These are phyloP conservation scores for Atrichornis clamosus DNA, from an alignment of 2,113 vertebrate species.

Conservation along the genomic window DNA sequence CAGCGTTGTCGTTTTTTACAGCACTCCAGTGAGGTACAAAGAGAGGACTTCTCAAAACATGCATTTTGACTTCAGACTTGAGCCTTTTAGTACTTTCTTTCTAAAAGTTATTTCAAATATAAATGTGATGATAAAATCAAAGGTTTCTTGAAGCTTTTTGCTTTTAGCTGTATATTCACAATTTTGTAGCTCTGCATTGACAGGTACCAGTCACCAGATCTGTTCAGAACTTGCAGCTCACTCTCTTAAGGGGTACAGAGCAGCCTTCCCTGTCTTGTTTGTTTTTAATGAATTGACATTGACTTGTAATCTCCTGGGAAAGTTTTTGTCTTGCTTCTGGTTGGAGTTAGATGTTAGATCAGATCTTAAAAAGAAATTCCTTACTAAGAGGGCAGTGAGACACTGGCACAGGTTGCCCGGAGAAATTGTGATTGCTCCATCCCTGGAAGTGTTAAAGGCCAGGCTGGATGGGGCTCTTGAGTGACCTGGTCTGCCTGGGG, in stretches of 20 bases:
- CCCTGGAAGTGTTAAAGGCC: background rate
- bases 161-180: background rate
- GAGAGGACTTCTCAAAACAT: background rate
- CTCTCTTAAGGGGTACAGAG: background rate
- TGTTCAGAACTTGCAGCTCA: background rate
- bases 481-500: background rate
- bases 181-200: background rate
- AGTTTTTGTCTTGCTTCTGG: background rate
- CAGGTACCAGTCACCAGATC: background rate
- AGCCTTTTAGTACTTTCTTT: background rate
- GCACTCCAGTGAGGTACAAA: background rate
- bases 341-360: background rate
- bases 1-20: background rate
- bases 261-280: background rate
- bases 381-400: background rate
- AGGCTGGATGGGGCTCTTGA: background rate
- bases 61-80: background rate
- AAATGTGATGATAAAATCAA: background rate
- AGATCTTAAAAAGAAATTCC: background rate
- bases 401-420: background rate
- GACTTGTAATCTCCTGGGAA: background rate
- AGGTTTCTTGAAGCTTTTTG: background rate
- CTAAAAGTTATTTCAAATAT: background rate
- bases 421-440: background rate
- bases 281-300: background rate